A percentile compares a stretch with the other conserved stretches of the same genome.
Evolutionary conservation across 2,113 vertebrate species (phyloP).

Genomic region (Mastomys coucha): DNA sequence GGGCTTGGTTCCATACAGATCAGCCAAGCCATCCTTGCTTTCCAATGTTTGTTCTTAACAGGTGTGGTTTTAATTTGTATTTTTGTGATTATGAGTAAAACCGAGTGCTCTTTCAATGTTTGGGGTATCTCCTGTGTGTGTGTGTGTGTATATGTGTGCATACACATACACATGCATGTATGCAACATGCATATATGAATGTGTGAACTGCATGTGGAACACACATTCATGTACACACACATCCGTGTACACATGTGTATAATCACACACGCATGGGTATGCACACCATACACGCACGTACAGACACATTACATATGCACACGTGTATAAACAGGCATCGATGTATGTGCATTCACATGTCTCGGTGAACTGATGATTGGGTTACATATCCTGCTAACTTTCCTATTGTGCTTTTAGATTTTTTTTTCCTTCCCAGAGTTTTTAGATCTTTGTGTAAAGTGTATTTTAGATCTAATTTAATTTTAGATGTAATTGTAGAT

Average conservation of each 20-base stretch:
- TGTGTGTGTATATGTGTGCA: fast-evolving
- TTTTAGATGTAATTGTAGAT: background rate
- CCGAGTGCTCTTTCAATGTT: background rate
- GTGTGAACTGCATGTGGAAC: background rate
- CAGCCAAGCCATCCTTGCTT: fast-evolving
- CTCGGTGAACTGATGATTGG: background rate
- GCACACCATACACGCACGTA: too few species aligned
- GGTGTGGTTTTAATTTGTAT: background rate
- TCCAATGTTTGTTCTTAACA: background rate
- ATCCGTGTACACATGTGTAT: background rate
- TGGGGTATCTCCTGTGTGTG: background rate
- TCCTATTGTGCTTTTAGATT: fast-evolving
- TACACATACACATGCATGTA: fast-evolving
- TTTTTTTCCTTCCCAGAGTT: background rate
- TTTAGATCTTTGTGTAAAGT: background rate
- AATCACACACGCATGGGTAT: background rate
- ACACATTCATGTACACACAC: too few species aligned
- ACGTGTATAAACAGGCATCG: fast-evolving
- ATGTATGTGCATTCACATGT: background rate
- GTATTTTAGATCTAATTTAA: background rate
- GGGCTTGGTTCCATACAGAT: fast-evolving
- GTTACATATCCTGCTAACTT: too few species aligned
- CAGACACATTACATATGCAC: too few species aligned
- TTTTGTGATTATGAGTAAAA: background rate
- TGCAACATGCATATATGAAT: background rate